These are phyloP conservation scores for Phataginus tricuspis DNA, from an alignment of 2,797 vertebrate species.

Conservation along the genomic window DNA sequence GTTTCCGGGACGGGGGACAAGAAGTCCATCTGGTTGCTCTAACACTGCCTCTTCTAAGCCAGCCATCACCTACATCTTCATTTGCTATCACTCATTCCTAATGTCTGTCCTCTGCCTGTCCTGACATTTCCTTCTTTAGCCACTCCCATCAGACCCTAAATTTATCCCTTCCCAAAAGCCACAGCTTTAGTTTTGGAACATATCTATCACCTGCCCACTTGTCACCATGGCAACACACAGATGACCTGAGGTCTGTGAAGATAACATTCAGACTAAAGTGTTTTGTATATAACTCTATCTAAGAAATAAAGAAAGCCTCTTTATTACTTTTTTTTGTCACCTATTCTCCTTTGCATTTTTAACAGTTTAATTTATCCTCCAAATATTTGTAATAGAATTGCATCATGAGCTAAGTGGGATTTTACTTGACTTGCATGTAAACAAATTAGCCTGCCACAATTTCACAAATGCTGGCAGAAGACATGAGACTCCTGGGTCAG, in stretches of 20 bases:
- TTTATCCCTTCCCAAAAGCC: background rate
- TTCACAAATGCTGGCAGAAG: background rate
- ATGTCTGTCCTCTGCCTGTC: background rate
- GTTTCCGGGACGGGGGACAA: background rate
- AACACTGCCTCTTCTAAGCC: background rate
- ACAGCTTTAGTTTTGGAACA: background rate
- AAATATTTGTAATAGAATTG: conserved; percentile 9
- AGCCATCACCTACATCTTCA: background rate
- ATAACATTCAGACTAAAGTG: background rate
- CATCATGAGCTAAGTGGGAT: background rate
- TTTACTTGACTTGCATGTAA: background rate
- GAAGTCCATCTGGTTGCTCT: background rate
- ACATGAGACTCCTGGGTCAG: background rate
- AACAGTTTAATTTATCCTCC: background rate
- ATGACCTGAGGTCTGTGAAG: background rate
- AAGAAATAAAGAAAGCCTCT: background rate
- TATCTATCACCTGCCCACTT: background rate
- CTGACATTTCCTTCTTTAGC: background rate
- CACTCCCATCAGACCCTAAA: background rate
- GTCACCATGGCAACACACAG: background rate
- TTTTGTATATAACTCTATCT: background rate
- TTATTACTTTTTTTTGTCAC: background rate
- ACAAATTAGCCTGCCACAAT: background rate
- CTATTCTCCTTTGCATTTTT: conserved; percentile 32
- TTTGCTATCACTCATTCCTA: background rate